These are phyloP conservation scores for Rhinichthys osculus DNA, from an alignment of 2,797 vertebrate genomes.

Conservation along the genomic window DNA sequence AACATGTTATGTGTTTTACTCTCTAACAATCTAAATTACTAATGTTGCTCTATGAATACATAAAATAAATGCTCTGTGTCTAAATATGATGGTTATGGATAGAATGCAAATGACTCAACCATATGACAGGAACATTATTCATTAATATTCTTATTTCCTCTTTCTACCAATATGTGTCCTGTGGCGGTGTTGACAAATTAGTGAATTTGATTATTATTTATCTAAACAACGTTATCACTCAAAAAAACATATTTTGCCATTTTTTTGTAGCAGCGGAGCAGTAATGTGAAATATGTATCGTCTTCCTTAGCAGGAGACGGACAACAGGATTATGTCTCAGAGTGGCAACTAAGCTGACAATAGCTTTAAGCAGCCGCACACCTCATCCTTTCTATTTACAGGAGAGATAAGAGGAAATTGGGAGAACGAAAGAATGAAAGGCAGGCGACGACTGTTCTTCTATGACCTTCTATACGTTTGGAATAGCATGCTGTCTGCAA, in stretches of 20 bases:
- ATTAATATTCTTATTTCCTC: not conserved
- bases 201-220: conserved; percentile 3
- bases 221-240: not conserved
- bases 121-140: not conserved
- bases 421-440: conserved; percentile 21
- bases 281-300: conserved; percentile 37
- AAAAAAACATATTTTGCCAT: conserved; percentile 10
- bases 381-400: conserved; percentile 15
- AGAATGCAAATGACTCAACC: not conserved
- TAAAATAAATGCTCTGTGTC: not conserved
- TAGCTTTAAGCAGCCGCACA: conserved; percentile 26
- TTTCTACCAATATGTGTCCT: not conserved
- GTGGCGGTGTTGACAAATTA: conserved; percentile 6
- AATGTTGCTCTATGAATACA: not conserved
- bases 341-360: conserved; percentile 45
- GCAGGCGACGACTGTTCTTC: not conserved
- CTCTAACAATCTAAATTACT: conserved; percentile 20
- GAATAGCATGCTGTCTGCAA: not conserved
- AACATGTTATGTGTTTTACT: conserved; percentile 9
- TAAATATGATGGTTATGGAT: not conserved
- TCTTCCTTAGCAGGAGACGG: conserved; percentile 10
- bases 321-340: conserved; percentile 48
- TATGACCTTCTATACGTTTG: conserved; percentile 10
- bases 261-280: not conserved
- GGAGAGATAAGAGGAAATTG: conserved; percentile 42